Conservation (phyloP, 2,888 invertebrate species). For the Pemphredon lugubris region DNA sequence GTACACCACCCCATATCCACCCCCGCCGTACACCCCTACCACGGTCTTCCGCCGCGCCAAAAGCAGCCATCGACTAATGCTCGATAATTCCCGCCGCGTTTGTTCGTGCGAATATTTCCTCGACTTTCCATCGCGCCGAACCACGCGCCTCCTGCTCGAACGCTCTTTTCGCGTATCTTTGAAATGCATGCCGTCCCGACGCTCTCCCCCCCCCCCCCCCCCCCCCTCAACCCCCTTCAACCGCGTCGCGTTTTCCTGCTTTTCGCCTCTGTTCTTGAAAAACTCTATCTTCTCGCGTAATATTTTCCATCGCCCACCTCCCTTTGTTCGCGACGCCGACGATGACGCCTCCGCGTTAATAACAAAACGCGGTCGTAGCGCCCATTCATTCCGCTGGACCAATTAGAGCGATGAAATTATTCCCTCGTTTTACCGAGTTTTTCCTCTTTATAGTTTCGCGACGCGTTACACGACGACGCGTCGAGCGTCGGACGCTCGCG, state of each 20-base stretch:
- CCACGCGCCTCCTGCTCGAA: slow-evolving; percentile 54
- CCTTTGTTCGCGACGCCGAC: slow-evolving; percentile 38
- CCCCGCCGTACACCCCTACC: slow-evolving; percentile 60
- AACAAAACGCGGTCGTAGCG: slow-evolving; percentile 33
- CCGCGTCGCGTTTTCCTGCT: slow-evolving; percentile 42
- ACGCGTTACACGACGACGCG: slow-evolving; percentile 15
- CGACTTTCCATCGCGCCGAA: slow-evolving; percentile 63
- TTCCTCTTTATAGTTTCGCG: slow-evolving; percentile 34
- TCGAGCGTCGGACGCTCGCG: background rate
- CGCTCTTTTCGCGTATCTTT: slow-evolving; percentile 65
- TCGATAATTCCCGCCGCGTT: slow-evolving; percentile 73
- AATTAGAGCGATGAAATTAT: slow-evolving; percentile 42
- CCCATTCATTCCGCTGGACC: slow-evolving; percentile 40
- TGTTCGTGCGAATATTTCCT: slow-evolving; percentile 69
- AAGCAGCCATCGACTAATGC: slow-evolving; percentile 77
- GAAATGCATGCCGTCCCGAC: slow-evolving; percentile 54
- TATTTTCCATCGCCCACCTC: slow-evolving; percentile 37
- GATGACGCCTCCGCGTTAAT: slow-evolving; percentile 35
- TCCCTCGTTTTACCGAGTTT: slow-evolving; percentile 29
- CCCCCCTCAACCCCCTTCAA: no score
- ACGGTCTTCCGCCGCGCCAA: slow-evolving; percentile 64
- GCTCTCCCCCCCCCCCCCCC: no score
- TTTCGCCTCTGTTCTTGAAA: slow-evolving; percentile 50
- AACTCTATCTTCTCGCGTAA: slow-evolving; percentile 41
- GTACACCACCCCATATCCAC: slow-evolving; percentile 58